Evolutionary conservation across 2,797 vertebrate species (phyloP).

Genomic region (Cryptoblepharus egeriae): DNA sequence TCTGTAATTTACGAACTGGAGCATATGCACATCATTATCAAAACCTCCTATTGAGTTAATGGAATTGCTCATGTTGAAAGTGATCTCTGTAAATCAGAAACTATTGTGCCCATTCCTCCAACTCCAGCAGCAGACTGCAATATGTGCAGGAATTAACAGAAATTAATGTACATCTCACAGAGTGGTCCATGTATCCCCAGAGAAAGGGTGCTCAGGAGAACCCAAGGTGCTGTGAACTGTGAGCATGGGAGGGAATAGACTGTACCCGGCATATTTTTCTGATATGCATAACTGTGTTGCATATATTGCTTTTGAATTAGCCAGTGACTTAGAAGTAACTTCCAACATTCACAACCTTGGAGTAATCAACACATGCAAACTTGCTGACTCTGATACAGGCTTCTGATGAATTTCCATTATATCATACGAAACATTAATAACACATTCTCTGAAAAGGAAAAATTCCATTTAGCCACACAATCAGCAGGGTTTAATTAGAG

Average conservation of each 20-base stretch:
- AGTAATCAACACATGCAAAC: slow-evolving; percentile 1
- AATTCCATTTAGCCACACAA: slow-evolving; percentile 61
- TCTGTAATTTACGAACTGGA: too few species aligned
- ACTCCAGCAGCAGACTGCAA: too few species aligned
- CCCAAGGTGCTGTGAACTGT: too few species aligned
- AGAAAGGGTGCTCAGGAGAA: too few species aligned
- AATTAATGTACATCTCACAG: too few species aligned
- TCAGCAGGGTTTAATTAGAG: slow-evolving; percentile 70
- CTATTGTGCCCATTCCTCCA: too few species aligned
- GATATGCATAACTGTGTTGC: not conserved
- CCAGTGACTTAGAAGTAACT: slow-evolving; percentile 12
- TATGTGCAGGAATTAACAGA: too few species aligned
- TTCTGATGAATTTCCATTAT: slow-evolving; percentile 52
- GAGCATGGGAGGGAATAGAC: not conserved
- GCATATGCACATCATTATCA: too few species aligned
- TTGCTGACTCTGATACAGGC: slow-evolving; percentile 14
- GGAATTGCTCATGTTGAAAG: too few species aligned
- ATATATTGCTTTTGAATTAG: slow-evolving; percentile 6
- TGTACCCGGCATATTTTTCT: not conserved
- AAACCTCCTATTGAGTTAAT: too few species aligned
- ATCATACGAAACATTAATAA: slow-evolving; percentile 56
- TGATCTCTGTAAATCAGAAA: too few species aligned
- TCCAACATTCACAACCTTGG: slow-evolving; percentile 9
- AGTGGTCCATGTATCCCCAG: too few species aligned
- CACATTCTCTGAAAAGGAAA: slow-evolving; percentile 57